Evolutionary conservation across 53 echinoderm and acorn worm species (phyloP), one percentile per base, ranked within the genome.

Genomic region (Actinopyga echinites): DNA sequence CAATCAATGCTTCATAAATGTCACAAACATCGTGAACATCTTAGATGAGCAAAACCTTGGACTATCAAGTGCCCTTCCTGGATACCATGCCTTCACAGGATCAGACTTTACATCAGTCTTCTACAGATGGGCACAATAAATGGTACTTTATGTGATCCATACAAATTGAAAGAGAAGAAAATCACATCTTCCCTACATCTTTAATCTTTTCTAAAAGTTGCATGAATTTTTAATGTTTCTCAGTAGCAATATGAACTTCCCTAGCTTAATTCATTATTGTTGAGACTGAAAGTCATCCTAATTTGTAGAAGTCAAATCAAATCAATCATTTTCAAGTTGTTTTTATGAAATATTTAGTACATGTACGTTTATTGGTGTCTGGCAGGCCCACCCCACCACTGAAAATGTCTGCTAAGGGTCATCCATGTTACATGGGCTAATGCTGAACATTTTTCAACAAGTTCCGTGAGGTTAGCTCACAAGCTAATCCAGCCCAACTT

Each of bases 61-160:
- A 30, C 89, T 89, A 38, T 17, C 85, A 34, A 25, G 57, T 21
- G 89, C 89, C 85, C 58, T 89, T 1, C 79, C 77, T 19, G 88
- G 38, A 53, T 75, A 60, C 65, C 88, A 88, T 36, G 88, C 88
- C 53, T 88, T 88, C 56, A 85, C 89, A 57, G 89, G 89, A 31
- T 89, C 56, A 43, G 89, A 85, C 30, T 89, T 89, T 37, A 89
- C 67, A 6, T 79, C 89, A 49, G 89, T 83, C 19, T 88, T 88
- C 21, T 88, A 45, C 67, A 74, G 85, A 79, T 77, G 38, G 19
- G 56, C 8, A 0, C 5, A 7, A 26, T 57, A 32, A 6, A 40
- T 40, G 40, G 40, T 40, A 40, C n/a, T n/a, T n/a, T n/a, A n/a
- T n/a, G n/a, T n/a, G n/a, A n/a, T n/a, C n/a, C n/a, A n/a, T n/a